Percentiles rank a stretch among this genome's conserved stretches.
These are phyloP conservation scores for Cyprinodon variegatus DNA, from an alignment of 2,113 vertebrate species.

Conservation along the genomic window DNA sequence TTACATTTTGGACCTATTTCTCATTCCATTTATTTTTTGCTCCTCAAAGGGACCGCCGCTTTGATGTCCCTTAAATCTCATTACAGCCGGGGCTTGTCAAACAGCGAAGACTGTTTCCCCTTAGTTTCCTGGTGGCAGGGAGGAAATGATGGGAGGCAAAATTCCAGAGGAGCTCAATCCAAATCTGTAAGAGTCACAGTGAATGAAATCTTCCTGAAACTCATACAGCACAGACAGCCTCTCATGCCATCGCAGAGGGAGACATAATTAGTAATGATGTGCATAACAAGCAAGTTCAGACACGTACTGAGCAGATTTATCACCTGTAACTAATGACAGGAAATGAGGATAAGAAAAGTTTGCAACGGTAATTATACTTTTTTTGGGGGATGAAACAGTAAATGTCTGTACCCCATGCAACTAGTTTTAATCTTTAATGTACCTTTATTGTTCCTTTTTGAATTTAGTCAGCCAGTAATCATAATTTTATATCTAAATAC, in stretches of 20 bases:
- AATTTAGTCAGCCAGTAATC: background rate
- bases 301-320: background rate
- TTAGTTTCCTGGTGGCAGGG: conserved; percentile 47
- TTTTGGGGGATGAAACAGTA: too few species aligned
- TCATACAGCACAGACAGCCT: conserved; percentile 18
- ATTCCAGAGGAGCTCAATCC: conserved; percentile 67
- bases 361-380: background rate
- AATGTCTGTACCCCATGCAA: too few species aligned
- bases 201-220: conserved; percentile 54
- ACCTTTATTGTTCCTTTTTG: background rate
- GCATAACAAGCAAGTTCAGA: conserved; percentile 5
- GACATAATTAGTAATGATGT: conserved; percentile 60
- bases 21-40: conserved; percentile 60
- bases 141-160: conserved; percentile 64
- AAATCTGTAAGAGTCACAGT: conserved; percentile 43
- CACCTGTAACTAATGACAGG: background rate
- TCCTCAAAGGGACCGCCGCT: conserved; percentile 71
- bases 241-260: conserved; percentile 32
- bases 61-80: conserved; percentile 84
- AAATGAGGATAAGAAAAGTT: background rate
- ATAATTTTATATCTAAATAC: background rate
- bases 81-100: conserved; percentile 65
- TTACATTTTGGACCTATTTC: conserved; percentile 77
- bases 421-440: too few species aligned
- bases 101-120: conserved; percentile 62